Evolutionary conservation across 1,140 invertebrate genomes (phyloP).

Genomic region (Aradophagus sp.): DNA sequence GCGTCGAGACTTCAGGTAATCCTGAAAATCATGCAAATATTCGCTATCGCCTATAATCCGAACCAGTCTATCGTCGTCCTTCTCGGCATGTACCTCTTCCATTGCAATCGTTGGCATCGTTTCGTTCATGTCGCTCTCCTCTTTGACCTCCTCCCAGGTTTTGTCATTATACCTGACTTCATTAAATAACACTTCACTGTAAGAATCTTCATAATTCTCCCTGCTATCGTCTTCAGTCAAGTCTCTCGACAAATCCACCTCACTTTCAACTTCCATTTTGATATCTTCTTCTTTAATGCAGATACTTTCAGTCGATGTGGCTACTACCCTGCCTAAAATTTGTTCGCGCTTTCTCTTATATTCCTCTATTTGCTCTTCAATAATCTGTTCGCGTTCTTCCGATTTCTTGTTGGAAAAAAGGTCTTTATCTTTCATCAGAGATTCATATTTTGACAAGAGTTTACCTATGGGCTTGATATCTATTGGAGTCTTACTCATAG

Average conservation of each 20-base stretch:
- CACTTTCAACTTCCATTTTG: slow-evolving; percentile 41
- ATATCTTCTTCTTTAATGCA: slow-evolving; percentile 29
- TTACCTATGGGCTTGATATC: slow-evolving; percentile 65
- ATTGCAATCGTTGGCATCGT: slow-evolving; percentile 9
- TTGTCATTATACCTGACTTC: slow-evolving; percentile 54
- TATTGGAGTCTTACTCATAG: slow-evolving; percentile 41
- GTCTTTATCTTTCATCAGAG: slow-evolving; percentile 61
- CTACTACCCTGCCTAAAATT: slow-evolving; percentile 60
- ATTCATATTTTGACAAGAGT: slow-evolving; percentile 61
- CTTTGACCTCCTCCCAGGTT: slow-evolving; percentile 45
- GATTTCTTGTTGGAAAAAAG: slow-evolving; percentile 55
- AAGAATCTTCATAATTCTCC: slow-evolving; percentile 19
- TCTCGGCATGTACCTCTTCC: slow-evolving; percentile 35
- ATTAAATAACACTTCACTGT: slow-evolving; percentile 11
- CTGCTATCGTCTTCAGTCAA: slow-evolving; percentile 20
- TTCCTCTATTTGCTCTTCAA: slow-evolving; percentile 72
- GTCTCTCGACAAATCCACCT: slow-evolving; percentile 14
- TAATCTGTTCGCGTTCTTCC: slow-evolving; percentile 62
- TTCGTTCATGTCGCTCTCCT: slow-evolving; percentile 31
- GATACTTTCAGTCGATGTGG: slow-evolving; percentile 8
- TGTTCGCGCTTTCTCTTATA: slow-evolving; percentile 72
- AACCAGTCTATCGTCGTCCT: slow-evolving; percentile 35
- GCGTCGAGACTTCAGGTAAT: slow-evolving; percentile 70
- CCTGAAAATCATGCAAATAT: slow-evolving; percentile 65
- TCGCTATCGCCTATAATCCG: slow-evolving; percentile 39